Conservation (phyloP, 2,888 invertebrate species). For the Kuschelorhynchus macadamiae region DNA sequence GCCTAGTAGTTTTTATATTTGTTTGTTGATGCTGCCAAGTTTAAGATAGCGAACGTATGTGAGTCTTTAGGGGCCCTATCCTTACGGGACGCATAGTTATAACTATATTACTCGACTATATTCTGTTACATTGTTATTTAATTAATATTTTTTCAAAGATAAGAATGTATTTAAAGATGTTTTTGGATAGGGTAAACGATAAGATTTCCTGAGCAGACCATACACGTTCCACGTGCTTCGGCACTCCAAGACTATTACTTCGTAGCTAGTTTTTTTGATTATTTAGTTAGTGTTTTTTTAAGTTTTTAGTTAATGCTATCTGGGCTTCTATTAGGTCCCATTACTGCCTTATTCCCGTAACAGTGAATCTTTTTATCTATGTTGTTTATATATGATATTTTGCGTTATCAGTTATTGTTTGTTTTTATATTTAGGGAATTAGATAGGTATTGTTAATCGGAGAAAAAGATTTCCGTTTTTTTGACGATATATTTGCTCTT, state of each 20-base stretch:
- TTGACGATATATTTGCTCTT: constrained; percentile 7
- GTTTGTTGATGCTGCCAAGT: constrained; percentile 71
- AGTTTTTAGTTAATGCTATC: constrained; percentile 47
- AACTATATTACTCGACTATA: too few relatives aligned
- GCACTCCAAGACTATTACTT: constrained; percentile 60
- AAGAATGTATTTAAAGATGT: too few relatives aligned
- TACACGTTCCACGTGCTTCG: constrained; percentile 54
- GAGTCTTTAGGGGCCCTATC: constrained; percentile 23
- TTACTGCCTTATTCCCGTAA: constrained; percentile 21
- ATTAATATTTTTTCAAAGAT: too few relatives aligned
- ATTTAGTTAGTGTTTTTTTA: constrained; percentile 51
- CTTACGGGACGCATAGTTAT: too few relatives aligned
- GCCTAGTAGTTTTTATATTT: constrained; percentile 61
- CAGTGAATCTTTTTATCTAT: constrained; percentile 20
- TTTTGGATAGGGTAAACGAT: not conserved
- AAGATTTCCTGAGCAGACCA: constrained; percentile 13
- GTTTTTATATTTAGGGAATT: constrained; percentile 4
- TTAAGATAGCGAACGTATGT: constrained; percentile 64
- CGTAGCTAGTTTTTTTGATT: constrained; percentile 57
- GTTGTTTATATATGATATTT: constrained; percentile 27
- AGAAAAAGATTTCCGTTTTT: constrained; percentile 10
- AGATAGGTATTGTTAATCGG: constrained; percentile 2
- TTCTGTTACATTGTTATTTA: too few relatives aligned
- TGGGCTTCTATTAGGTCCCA: constrained; percentile 38
- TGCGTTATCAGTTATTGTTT: constrained; percentile 15